These are phyloP conservation scores for Aquatica leii DNA, from an alignment of 2,888 invertebrate genomes.

Conservation along the genomic window DNA sequence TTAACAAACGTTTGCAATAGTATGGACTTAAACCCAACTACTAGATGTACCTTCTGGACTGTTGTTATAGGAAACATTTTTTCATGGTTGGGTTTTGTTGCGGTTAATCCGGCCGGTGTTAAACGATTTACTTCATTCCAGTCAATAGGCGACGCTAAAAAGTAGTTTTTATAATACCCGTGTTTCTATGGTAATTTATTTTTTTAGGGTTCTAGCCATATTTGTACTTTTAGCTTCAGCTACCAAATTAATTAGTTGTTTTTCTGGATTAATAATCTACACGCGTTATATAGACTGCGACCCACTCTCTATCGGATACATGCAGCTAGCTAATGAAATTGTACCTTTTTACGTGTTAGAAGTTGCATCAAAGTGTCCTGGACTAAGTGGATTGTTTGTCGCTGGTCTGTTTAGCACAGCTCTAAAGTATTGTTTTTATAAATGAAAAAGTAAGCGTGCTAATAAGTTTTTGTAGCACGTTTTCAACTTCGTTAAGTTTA, in stretches of 20 bases:
- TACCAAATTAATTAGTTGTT: constrained; percentile 37
- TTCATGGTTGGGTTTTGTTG: constrained; percentile 64
- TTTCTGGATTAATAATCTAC: constrained; percentile 68
- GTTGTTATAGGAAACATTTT: constrained; percentile 66
- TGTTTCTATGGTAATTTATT: not conserved
- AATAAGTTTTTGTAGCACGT: constrained; percentile 63
- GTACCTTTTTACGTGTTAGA: constrained; percentile 77
- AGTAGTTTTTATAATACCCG: constrained; percentile 24
- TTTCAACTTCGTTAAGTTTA: constrained; percentile 69
- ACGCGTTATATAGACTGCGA: constrained; percentile 72
- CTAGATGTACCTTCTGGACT: constrained; percentile 69
- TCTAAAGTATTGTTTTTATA: constrained; percentile 13
- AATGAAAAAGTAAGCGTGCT: too few species aligned
- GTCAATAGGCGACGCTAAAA: constrained; percentile 45
- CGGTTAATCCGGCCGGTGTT: constrained; percentile 66
- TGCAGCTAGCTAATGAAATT: constrained; percentile 64
- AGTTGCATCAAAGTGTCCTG: constrained; percentile 47
- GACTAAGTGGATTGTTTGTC: constrained; percentile 43
- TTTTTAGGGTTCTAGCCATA: constrained; percentile 14
- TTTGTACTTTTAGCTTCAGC: constrained; percentile 7
- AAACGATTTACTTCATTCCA: constrained; percentile 66
- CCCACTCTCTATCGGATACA: constrained; percentile 66
- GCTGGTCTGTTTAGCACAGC: constrained; percentile 22
- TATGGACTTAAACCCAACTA: constrained; percentile 68
- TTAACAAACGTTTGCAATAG: constrained; percentile 58